These are phyloP conservation scores for Trididemnum nubilum DNA, from an alignment of 23 tunicate genomes.

Conservation along the genomic window DNA sequence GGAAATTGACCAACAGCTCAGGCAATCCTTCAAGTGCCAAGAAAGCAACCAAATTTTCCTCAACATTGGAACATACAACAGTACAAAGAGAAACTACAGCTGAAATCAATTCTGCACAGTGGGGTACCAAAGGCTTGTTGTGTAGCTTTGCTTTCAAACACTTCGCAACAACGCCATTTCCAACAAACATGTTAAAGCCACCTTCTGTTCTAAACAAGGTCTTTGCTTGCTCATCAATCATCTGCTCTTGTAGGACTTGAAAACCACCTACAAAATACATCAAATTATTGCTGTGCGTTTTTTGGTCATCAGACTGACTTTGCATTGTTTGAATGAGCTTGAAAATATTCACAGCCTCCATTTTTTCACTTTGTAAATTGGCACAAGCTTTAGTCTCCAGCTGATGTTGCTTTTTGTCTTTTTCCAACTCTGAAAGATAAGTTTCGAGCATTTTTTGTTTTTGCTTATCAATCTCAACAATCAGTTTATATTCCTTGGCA, in stretches of 20 bases:
- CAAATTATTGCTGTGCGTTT: conserved; percentile 28
- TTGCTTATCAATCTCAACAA: conserved; percentile 47
- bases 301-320: conserved; percentile 21
- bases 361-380: conserved; percentile 34
- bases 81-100: conserved; percentile 42
- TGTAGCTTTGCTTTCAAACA: conserved; percentile 27
- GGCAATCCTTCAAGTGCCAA: background rate
- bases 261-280: conserved; percentile 76
- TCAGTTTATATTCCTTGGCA: conserved; percentile 35
- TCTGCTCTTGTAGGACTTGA: conserved; percentile 37
- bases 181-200: conserved; percentile 66
- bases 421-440: conserved; percentile 35
- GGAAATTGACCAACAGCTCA: conserved; percentile 52
- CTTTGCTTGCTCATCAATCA: conserved; percentile 46
- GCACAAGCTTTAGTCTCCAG: conserved; percentile 46
- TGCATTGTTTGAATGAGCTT: conserved; percentile 52
- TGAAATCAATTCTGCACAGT: conserved; percentile 51
- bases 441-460: conserved; percentile 61
- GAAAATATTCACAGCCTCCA: conserved; percentile 32
- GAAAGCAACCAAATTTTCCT: conserved; percentile 50
- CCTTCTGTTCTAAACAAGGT: conserved; percentile 72
- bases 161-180: conserved; percentile 31
- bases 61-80: conserved; percentile 50
- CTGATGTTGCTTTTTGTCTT: conserved; percentile 26
- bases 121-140: background rate